Base-by-base conservation (phyloP, 1,140 invertebrate species). In the Drosophila sturtevanti region DNA sequence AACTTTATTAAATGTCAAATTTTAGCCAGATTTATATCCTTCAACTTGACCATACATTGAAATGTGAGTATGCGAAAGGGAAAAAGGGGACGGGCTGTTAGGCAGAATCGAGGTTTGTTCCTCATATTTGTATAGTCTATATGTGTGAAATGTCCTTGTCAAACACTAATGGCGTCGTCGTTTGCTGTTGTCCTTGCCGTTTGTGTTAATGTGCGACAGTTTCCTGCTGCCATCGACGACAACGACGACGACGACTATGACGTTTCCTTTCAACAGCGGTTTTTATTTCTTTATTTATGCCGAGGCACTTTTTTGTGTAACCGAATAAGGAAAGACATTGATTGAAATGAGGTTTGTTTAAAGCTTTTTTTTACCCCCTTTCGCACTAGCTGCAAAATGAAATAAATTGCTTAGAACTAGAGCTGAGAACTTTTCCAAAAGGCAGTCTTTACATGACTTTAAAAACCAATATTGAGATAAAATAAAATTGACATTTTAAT, bases 101-200 rank as follows among this genome's bases (percentile, higher is more conserved):
- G 51, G 37, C 44, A 34, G 21, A 51, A 60, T n/a, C n/a, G n/a
- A 52, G 59, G 63, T 55, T 60, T 55, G 48, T 70, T 63, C 69
- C 60, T 78, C 64, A 75, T 63, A 66, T 67, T 79, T 76, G 67
- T 59, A 67, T 67, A 62, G 54, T 56, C 27, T 51, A 48, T 81
- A 65, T 78, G 63, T 78, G 63, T 58, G 72, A 71, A 71, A 77
- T 89, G 84, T 82, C 82, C 84, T 87, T 87, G 82, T 89, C 79
- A 77, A 80, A 82, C 72, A 89, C 84, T 87, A 87, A 87, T 87
- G 82, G 84, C 84, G 76, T 79, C 79, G 79, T 81, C 73, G 82
- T 61, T 72, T 51, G 67, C 65, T 66, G 76, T 77, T 89, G 82
- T 87, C 84, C 84, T 87, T 87, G 82, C 69, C 66, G n/a, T 14